Evolutionary conservation across 2,888 invertebrate genomes (phyloP).

Genomic region (Resseliella maxima): DNA sequence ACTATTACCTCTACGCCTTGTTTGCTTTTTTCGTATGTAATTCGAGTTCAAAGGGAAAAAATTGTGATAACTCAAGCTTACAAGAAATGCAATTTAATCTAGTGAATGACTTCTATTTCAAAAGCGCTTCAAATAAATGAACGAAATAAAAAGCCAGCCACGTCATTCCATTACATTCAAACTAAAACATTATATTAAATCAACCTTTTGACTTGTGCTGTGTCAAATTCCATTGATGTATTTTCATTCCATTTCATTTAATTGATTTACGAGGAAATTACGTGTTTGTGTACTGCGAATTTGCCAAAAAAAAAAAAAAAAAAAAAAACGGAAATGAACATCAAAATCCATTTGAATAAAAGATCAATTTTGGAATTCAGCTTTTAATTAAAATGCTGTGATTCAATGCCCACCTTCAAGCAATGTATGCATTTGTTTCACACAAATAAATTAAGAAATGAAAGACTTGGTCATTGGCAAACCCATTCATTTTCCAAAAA

Average conservation of each 20-base stretch:
- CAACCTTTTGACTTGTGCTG: conserved; percentile 24
- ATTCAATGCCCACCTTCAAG: conserved; percentile 1
- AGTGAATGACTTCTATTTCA: not conserved
- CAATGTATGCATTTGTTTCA: not conserved
- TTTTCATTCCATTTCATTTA: not conserved
- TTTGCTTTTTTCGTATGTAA: not conserved
- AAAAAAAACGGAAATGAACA: not conserved
- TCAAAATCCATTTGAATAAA: not conserved
- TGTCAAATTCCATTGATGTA: not conserved
- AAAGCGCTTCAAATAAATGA: not conserved
- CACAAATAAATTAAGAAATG: conserved; percentile 15
- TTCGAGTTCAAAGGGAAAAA: conserved; percentile 19
- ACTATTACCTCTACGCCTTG: not conserved
- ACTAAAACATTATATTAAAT: not conserved
- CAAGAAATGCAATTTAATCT: conserved; percentile 34
- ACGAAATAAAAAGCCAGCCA: too few relatives aligned
- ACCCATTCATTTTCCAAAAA: not conserved
- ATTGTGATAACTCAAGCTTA: not conserved
- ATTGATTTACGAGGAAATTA: not conserved
- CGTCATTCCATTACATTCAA: not conserved
- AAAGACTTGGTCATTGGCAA: not conserved
- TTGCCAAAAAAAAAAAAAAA: too few relatives aligned
- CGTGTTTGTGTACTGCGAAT: not conserved
- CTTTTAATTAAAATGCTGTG: not conserved
- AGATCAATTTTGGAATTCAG: not conserved